These are phyloP conservation scores for Drosophila takahashii DNA, from an alignment of 1,140 invertebrate genomes.

Conservation along the genomic window DNA sequence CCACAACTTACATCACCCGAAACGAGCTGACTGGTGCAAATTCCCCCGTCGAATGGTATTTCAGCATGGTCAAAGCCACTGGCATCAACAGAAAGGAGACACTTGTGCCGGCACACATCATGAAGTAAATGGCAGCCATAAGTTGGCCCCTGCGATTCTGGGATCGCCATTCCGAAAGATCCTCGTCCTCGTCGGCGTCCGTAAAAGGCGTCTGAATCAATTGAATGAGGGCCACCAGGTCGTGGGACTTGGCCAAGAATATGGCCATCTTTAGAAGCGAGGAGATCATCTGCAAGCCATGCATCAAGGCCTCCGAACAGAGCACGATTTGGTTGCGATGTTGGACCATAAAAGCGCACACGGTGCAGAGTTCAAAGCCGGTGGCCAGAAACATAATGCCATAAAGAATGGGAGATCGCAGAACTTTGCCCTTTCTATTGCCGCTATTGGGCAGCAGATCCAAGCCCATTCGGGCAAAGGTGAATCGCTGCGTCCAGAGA, in stretches of 20 bases:
- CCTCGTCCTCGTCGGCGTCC: background rate
- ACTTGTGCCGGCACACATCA: slow-evolving; percentile 63
- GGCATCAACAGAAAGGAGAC: slow-evolving; percentile 57
- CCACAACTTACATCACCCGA: slow-evolving; percentile 54
- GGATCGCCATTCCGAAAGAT: background rate
- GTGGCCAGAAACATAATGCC: slow-evolving; percentile 51
- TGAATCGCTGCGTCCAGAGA: slow-evolving; percentile 58
- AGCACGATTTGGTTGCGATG: slow-evolving; percentile 54
- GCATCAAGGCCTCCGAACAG: slow-evolving; percentile 63
- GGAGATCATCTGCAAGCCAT: slow-evolving; percentile 60
- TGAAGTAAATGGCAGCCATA: slow-evolving; percentile 44
- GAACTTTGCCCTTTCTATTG: background rate
- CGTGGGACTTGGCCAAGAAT: slow-evolving; percentile 41
- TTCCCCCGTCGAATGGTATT: slow-evolving; percentile 19
- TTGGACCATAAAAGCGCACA: slow-evolving; percentile 54
- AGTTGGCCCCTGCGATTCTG: slow-evolving; percentile 46
- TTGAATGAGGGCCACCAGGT: slow-evolving; percentile 32
- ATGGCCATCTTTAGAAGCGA: slow-evolving; percentile 61
- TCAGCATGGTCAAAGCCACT: slow-evolving; percentile 36
- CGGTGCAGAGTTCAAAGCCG: slow-evolving; percentile 60
- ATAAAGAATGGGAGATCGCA: slow-evolving; percentile 35
- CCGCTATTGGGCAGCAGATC: slow-evolving; percentile 15
- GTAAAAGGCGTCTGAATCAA: slow-evolving; percentile 26
- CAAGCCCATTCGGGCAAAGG: slow-evolving; percentile 55
- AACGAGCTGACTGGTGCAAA: slow-evolving; percentile 56